Base-by-base conservation (phyloP, 2,888 invertebrate species). In the Molorchus minor region DNA sequence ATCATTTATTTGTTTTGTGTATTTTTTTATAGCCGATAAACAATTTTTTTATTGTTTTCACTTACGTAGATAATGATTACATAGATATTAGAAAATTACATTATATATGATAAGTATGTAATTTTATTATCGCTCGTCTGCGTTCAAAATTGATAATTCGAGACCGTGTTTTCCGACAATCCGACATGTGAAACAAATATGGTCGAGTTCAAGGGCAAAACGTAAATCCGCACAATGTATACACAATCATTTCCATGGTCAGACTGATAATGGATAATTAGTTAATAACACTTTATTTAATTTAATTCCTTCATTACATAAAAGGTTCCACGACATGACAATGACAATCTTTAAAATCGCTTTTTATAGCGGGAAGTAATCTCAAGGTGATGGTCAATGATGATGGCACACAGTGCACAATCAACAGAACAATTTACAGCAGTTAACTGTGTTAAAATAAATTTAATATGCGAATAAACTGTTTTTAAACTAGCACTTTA, bases 231-330 rank as follows among this genome's bases (percentile, higher is more conserved):
- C 53, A 59, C 54, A 62, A 62, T 64, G 61, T 64, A 65, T 66
- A 62, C 70, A 66, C 69, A 71, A 75, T 75, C 71, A 67, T 69
- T 72, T 75, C 77, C 79, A 79, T 72, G 79, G 79, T 70, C 79
- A 74, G 76, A 77, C 67, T 78, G 76, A 78, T 78, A 68, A 75
- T 73, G 74, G 71, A 72, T 76, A 77, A 77, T 77, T 76, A 75
- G 75, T 74, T 75, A 76, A 78, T 76, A 74, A 74, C 71, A 58
- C 58, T 58, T 61, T 51, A 61, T 61, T 51, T 58, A 49, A 61
- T 61, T 56, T 53, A 61, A 43, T 47, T 46, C 47, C 52, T 52
- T 41, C 47, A 45, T 45, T 51, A 33, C 52, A 52, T 52, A 52
- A 52, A 52, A 52, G 52, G 36, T 52, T 52, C 41, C 41, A 52